A percentile compares a stretch with the other conserved stretches of the same genome.
Conservation (phyloP, 1,140 invertebrate species). For the Bursaphelenchus mucronatus region DNA sequence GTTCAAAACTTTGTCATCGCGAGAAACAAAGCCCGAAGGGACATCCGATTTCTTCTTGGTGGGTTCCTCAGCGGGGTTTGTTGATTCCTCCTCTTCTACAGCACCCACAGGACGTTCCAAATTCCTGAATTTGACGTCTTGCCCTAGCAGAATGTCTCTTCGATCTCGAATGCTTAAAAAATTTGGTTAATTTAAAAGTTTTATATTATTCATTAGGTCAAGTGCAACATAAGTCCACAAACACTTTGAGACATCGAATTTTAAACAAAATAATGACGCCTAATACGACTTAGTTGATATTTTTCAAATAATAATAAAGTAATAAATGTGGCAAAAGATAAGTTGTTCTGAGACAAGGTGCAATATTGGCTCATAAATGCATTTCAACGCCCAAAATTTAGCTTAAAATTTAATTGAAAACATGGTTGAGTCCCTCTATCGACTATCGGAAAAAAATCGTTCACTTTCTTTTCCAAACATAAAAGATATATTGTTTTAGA, state of each 20-base stretch:
- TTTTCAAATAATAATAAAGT: neutral
- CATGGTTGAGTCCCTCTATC: neutral
- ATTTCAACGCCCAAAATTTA: no score
- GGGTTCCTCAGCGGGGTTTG: neutral
- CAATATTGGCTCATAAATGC: no score
- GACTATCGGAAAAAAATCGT: no score
- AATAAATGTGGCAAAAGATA: neutral
- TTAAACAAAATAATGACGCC: no score
- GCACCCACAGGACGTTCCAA: neutral
- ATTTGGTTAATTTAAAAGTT: no score
- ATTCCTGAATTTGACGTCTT: neutral
- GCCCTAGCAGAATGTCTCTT: no score
- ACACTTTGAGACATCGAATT: no score
- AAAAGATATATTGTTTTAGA: neutral
- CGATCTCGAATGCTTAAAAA: no score
- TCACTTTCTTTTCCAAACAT: no score
- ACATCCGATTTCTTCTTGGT: neutral
- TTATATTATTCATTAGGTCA: no score
- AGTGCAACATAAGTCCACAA: no score
- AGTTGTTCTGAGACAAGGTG: neutral
- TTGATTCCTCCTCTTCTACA: neutral
- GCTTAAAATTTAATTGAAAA: no score
- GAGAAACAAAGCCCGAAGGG: neutral
- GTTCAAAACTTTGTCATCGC: slow-evolving; percentile 16
- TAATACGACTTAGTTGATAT: neutral